phyloP scores from a whole-genome alignment of 2,888 invertebrate species.

The Itoplectis maculator region DNA sequence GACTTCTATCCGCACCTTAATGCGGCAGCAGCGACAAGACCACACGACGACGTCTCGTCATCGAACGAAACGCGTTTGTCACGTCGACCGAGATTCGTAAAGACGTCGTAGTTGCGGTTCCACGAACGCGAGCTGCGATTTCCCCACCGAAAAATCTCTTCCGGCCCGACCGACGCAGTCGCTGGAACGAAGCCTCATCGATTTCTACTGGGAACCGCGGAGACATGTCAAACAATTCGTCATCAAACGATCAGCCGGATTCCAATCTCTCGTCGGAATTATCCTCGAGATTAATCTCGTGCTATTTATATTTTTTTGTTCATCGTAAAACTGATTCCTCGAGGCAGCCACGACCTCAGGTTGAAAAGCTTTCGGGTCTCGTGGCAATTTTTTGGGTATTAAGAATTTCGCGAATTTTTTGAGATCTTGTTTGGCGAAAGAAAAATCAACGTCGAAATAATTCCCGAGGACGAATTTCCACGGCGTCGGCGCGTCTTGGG shows the following conservation, averaged over 20 bases:
- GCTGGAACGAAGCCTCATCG: not conserved
- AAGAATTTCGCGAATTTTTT: too few relatives aligned
- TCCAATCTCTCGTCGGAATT: not conserved
- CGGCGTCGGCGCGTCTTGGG: not conserved
- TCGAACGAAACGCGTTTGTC: conserved; percentile 54
- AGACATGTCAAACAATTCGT: conserved; percentile 4
- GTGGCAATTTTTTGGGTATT: too few relatives aligned
- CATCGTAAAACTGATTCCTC: too few relatives aligned
- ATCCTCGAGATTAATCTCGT: too few relatives aligned
- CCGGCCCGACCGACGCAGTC: conserved; percentile 39
- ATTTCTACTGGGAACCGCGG: conserved; percentile 5
- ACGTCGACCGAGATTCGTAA: conserved; percentile 23
- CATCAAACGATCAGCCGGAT: not conserved
- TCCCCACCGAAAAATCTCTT: conserved; percentile 63
- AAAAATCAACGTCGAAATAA: too few relatives aligned
- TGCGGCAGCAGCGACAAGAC: conserved; percentile 23
- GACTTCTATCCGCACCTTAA: conserved; percentile 58
- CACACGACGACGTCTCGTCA: conserved; percentile 62
- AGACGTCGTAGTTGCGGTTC: conserved; percentile 41
- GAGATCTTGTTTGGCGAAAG: too few relatives aligned
- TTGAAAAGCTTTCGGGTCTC: too few relatives aligned
- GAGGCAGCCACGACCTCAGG: too few relatives aligned
- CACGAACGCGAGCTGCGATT: conserved; percentile 52
- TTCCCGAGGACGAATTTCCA: not conserved
- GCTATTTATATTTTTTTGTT: too few relatives aligned